Base-by-base conservation (phyloP, 2,888 invertebrate species). In the Eulithis testata region DNA sequence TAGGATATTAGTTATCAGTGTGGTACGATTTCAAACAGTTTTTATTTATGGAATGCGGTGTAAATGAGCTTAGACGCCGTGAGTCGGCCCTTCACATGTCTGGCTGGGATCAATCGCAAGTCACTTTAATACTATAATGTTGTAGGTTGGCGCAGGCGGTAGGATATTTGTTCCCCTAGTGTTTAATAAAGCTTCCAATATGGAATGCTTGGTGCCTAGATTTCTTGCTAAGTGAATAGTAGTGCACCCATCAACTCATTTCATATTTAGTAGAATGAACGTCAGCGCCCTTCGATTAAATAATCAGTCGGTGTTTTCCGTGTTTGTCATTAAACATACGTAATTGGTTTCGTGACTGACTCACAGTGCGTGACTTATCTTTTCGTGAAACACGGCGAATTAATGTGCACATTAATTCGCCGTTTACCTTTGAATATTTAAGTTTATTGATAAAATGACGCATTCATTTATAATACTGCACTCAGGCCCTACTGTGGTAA, bases 301-400 rank as follows among this genome's bases (percentile, higher is more conserved):
- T 37, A 40, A 49, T 52, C 50, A 51, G 11, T 4, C 31, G n/a
- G 21, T 56, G 44, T 52, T 62, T 63, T 56, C 66, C 55, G 55
- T 47, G 43, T 44, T 37, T 53, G 49, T 44, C 51, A 64, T 54
- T 21, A 21, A 61, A 31, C 31, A 40, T 40, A 40, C 40, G 8
- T 40, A 31, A 63, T 14, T 54, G 36, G 27, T 12, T 50, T 51
- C 43, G 49, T 65, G 60, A 65, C 9, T 68, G 61, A 65, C 12
- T 53, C 37, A 58, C 12, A n/a, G 36, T 55, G 54, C 65, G 63
- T 65, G 59, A 63, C 63, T 61, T 69, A 69, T 63, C 66, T 64
- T 21, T 65, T 65, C 65, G 60, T 14, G 54, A 58, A 63, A 65
- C 62, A 56, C 50, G 50, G 36, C 49, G 49, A 31, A 31, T 63